Base-by-base conservation (phyloP, 64 coral and sea anemone species). In the Astreopora myriophthalma region DNA sequence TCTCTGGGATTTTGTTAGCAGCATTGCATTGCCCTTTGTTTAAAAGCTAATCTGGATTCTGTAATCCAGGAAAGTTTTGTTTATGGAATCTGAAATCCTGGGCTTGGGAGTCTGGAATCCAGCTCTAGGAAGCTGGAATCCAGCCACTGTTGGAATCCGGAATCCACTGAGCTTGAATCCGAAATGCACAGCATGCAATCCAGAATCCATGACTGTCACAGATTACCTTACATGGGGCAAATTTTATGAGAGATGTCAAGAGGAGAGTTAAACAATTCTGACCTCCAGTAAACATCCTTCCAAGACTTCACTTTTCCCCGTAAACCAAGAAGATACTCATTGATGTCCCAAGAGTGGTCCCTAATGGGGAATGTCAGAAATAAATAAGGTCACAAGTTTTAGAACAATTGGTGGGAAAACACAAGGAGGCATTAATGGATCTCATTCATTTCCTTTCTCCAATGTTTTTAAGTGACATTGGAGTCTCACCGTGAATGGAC, bases 221-320 rank as follows among this genome's bases (percentile, higher is more conserved):
- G n/a, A n/a, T n/a, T n/a, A n/a, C n/a, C n/a, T n/a, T n/a, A n/a
- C n/a, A n/a, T 44, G 6, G 6, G 0, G 6, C 40, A 44, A 8
- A 44, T 44, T 44, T 44, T 44, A 44, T 44, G 6, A 55, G 0
- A 55, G 51, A 55, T 3, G 10, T 55, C n/a, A n/a, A 39, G 14
- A 73, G 13, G 3, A 32, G 39, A 13, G 10, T 31, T 14, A 63
- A 58, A 37, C 33, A 82, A 69, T 25, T 34, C 57, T 52, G 13
- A 98, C 96, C 96, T 98, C 96, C 96, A 98, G 48, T 95, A 98
- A 72, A 98, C 96, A 2, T 98, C 93, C 40, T 85, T 94, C 96
- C 96, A 98, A 26, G 93, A 95, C 51, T 93, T 93, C 2, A 98
- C 66, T 66, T 98, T 87, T 71, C 95, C 96, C 60, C 90, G 87